Percentiles rank a stretch among this genome's conserved stretches.
Conservation (phyloP, 2,888 invertebrate genomes). For the Pogonocherus hispidulus region DNA sequence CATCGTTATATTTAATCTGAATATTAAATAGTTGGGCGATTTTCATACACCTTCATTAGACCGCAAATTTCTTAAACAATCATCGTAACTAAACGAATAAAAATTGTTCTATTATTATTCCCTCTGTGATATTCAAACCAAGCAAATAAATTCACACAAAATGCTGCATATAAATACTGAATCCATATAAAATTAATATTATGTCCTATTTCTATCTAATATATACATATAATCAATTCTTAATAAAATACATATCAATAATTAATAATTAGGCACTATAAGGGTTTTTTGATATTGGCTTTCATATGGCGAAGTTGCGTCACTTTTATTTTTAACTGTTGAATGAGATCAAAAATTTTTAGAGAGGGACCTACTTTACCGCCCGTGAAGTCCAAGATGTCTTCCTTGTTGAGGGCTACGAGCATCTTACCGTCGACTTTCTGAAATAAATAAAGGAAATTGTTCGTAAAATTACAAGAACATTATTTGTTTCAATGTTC, state of each 20-base stretch:
- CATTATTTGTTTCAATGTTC: too few relatives aligned
- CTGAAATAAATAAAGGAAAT: slow-evolving; percentile 64
- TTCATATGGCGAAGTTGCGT: slow-evolving; percentile 77
- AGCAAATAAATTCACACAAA: slow-evolving; percentile 45
- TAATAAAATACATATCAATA: slow-evolving; percentile 30
- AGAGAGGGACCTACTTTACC: slow-evolving; percentile 96
- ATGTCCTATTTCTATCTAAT: slow-evolving; percentile 33
- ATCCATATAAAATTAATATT: slow-evolving; percentile 39
- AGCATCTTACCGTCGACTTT: slow-evolving; percentile 87
- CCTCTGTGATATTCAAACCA: too few relatives aligned
- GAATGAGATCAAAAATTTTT: slow-evolving; percentile 93
- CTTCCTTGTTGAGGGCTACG: slow-evolving; percentile 87
- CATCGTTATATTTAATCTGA: too few relatives aligned
- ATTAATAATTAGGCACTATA: slow-evolving; percentile 70
- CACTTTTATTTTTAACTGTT: slow-evolving; percentile 89
- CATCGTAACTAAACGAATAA: too few relatives aligned
- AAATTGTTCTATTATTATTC: too few relatives aligned
- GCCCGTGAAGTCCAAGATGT: slow-evolving; percentile 89
- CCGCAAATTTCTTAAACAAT: too few relatives aligned
- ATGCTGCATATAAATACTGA: slow-evolving; percentile 44
- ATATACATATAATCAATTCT: slow-evolving; percentile 35
- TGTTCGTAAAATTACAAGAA: too few relatives aligned
- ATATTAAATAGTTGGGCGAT: too few relatives aligned
- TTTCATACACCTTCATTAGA: too few relatives aligned
- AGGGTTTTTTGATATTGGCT: slow-evolving; percentile 76